Conservation (phyloP, 1,140 invertebrate species). For the Planococcus citri region DNA sequence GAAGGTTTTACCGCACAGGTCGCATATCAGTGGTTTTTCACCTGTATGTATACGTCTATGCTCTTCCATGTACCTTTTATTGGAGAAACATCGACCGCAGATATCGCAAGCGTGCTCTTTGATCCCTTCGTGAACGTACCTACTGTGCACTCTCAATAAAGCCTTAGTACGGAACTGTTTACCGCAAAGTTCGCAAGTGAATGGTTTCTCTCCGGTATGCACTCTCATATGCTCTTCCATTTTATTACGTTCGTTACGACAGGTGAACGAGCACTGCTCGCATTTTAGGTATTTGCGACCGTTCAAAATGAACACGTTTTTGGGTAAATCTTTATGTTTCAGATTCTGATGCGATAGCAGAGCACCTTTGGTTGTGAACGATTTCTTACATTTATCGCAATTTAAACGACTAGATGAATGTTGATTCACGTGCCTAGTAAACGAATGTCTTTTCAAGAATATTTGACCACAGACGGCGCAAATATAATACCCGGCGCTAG, state of each 20-base stretch:
- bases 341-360: background rate
- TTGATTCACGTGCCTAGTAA: background rate
- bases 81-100: constrained; percentile 40
- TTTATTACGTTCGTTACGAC: constrained; percentile 23
- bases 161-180: constrained; percentile 54
- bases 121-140: constrained; percentile 47
- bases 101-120: constrained; percentile 44
- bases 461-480: background rate
- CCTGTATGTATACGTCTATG: constrained; percentile 31
- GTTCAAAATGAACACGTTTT: constrained; percentile 1
- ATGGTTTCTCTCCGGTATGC: constrained; percentile 49
- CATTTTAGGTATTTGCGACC: constrained; percentile 22
- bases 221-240: constrained; percentile 26
- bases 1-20: constrained; percentile 27
- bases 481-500: background rate
- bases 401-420: background rate
- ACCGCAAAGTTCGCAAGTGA: constrained; percentile 57
- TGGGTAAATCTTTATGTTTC: background rate
- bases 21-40: constrained; percentile 27
- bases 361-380: background rate
- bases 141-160: constrained; percentile 45
- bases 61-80: constrained; percentile 37
- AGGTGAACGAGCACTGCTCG: constrained; percentile 22
- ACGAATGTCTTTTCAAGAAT: constrained; percentile 2
- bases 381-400: background rate